phyloP scores from a whole-genome alignment of 2,888 invertebrate species.

The Tetropium fuscum region DNA sequence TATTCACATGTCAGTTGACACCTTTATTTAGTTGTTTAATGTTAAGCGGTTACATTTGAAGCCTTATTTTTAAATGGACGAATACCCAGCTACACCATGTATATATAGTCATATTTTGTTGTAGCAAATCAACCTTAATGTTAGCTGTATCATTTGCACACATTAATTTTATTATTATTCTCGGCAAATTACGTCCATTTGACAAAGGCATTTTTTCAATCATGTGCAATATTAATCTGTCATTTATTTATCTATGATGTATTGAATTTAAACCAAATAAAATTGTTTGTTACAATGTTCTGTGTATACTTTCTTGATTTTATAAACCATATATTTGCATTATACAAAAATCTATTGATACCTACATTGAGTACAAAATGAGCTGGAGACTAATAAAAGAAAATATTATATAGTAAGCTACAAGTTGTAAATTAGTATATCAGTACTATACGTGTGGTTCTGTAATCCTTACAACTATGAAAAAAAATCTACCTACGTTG shows the following conservation, averaged over 20 bases:
- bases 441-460: no score
- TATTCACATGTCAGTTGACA: conserved; percentile 52
- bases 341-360: not conserved
- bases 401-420: no score
- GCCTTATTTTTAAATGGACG: conserved; percentile 62
- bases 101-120: conserved; percentile 62
- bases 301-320: conserved; percentile 21
- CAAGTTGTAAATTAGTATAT: no score
- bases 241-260: conserved; percentile 67
- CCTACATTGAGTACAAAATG: no score
- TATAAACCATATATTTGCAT: not conserved
- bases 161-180: conserved; percentile 46
- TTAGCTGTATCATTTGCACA: conserved; percentile 53
- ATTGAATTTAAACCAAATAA: conserved; percentile 67
- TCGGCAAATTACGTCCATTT: conserved; percentile 63
- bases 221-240: conserved; percentile 68
- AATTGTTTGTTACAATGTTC: conserved; percentile 65
- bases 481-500: no score
- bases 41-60: conserved; percentile 54
- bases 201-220: conserved; percentile 64
- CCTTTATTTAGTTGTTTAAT: conserved; percentile 60
- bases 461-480: no score
- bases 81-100: conserved; percentile 63
- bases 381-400: no score
- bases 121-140: conserved; percentile 60